A percentile compares a stretch with the other conserved stretches of the same genome.
Conservation (phyloP, 2,888 invertebrate genomes). For the Barypeithes pellucidus region DNA sequence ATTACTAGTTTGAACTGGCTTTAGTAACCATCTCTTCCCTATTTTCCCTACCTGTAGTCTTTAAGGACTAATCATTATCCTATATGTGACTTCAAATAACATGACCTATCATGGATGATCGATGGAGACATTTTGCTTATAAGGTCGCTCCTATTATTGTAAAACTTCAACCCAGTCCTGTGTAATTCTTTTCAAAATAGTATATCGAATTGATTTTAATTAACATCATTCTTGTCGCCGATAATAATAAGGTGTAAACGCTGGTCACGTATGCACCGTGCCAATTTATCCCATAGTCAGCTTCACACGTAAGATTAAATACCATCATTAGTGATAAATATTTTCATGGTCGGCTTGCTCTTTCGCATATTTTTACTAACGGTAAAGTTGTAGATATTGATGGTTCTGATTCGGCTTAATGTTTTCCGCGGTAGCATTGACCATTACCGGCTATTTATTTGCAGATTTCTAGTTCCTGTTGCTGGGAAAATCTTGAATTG, state of each 20-base stretch:
- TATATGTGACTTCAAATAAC: too few relatives aligned
- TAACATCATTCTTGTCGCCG: constrained; percentile 5
- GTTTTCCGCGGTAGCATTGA: constrained; percentile 49
- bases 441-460: constrained; percentile 48
- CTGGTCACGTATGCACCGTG: constrained; percentile 38
- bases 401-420: constrained; percentile 52
- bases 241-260: constrained; percentile 34
- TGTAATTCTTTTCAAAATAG: neutral
- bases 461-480: constrained; percentile 35
- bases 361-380: constrained; percentile 42
- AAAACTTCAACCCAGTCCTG: too few relatives aligned
- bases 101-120: too few relatives aligned
- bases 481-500: constrained; percentile 43
- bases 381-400: constrained; percentile 47
- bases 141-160: too few relatives aligned
- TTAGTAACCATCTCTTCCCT: too few relatives aligned
- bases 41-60: too few relatives aligned
- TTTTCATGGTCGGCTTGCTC: constrained; percentile 52
- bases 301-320: constrained; percentile 53
- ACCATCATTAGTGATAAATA: constrained; percentile 52
- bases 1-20: too few relatives aligned
- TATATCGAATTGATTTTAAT: neutral
- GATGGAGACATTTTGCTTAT: too few relatives aligned
- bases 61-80: too few relatives aligned
- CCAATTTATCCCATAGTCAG: constrained; percentile 39